phyloP scores from a whole-genome alignment of 2,113 vertebrate species.

The Neodon shergylaensis region DNA sequence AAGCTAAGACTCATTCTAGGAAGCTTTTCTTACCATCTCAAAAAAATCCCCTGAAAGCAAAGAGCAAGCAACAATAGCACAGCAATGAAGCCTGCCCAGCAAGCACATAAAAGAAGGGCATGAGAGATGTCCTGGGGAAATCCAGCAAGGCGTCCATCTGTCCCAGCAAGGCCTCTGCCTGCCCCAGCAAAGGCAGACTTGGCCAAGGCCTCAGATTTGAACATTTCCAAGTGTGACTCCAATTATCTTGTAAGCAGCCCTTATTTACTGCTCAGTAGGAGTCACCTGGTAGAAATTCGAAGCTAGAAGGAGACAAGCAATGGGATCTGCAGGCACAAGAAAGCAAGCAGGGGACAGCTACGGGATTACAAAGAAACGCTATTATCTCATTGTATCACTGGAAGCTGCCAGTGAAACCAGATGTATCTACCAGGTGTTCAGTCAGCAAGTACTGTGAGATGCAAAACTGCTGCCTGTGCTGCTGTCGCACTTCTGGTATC shows the following conservation, averaged over 20 bases:
- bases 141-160: neutral
- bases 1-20: neutral
- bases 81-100: neutral
- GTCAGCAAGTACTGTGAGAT: slow-evolving; percentile 90
- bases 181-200: neutral
- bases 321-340: neutral
- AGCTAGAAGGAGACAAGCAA: neutral
- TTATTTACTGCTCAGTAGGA: neutral
- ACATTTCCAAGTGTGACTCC: neutral
- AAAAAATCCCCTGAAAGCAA: neutral
- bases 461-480: slow-evolving; percentile 91
- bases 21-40: neutral
- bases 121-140: neutral
- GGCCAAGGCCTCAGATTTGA: neutral
- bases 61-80: neutral
- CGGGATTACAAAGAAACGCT: slow-evolving; percentile 78
- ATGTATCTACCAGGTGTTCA: slow-evolving; percentile 86
- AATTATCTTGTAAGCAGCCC: neutral
- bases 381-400: slow-evolving; percentile 81
- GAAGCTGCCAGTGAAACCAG: slow-evolving; percentile 80
- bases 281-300: neutral
- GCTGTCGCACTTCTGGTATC: slow-evolving; percentile 94
- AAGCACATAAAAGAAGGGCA: neutral
- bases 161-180: neutral
- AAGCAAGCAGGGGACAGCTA: slow-evolving; percentile 82